phyloP scores from a whole-genome alignment of 2,797 vertebrate species.

The Mycteria americana region DNA sequence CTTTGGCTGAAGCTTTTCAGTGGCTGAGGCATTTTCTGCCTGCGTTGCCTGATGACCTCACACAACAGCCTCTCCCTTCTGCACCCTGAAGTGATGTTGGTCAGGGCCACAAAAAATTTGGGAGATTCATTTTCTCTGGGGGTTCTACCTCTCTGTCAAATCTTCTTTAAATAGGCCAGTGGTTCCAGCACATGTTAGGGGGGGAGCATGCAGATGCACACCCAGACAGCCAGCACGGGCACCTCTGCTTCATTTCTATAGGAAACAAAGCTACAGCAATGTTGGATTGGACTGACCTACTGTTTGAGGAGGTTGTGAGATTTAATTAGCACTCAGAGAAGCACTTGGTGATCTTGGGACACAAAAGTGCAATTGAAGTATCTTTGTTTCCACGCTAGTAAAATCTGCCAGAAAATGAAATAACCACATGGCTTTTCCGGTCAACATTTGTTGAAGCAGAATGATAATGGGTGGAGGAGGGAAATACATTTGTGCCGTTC shows the following conservation, averaged over 20 bases:
- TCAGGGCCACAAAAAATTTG: background rate
- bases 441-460: background rate
- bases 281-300: background rate
- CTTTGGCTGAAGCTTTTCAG: background rate
- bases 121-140: background rate
- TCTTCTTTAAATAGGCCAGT: background rate
- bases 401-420: slow-evolving; percentile 16
- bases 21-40: background rate
- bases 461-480: background rate
- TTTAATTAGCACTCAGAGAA: slow-evolving; percentile 17
- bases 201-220: background rate
- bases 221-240: background rate
- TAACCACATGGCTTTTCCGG: background rate
- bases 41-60: accelerated
- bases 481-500: accelerated
- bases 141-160: background rate
- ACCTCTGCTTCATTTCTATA: background rate
- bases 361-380: background rate
- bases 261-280: background rate
- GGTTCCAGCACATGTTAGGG: background rate
- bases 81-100: accelerated
- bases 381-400: background rate
- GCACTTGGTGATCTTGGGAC: background rate
- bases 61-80: background rate
- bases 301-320: background rate